Percentiles rank a stretch among this genome's conserved stretches.
Conservation (phyloP, 2,797 vertebrate species). For the Oophaga sylvatica region DNA sequence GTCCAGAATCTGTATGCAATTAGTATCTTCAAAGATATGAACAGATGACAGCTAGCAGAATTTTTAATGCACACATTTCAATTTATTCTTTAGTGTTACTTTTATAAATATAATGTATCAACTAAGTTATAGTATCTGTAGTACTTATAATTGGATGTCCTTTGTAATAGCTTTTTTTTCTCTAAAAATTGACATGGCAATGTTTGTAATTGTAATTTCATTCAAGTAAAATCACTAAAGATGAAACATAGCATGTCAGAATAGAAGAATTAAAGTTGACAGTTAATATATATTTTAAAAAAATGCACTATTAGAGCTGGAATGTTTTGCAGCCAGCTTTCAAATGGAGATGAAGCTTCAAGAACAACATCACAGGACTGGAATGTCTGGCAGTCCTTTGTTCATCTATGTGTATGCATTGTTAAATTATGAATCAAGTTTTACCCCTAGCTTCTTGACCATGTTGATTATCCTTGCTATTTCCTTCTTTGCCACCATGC, state of each 20-base stretch:
- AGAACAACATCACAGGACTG: slow-evolving; percentile 63
- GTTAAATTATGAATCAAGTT: slow-evolving; percentile 69
- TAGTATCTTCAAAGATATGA: neutral
- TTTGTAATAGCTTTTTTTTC: slow-evolving; percentile 17
- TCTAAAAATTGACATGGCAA: neutral
- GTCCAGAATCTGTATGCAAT: neutral
- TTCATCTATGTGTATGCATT: slow-evolving; percentile 56
- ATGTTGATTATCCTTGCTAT: slow-evolving; percentile 62
- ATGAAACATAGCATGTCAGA: slow-evolving; percentile 32
- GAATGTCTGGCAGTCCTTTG: slow-evolving; percentile 59
- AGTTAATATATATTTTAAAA: slow-evolving; percentile 60
- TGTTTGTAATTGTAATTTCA: slow-evolving; percentile 35
- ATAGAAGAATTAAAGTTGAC: slow-evolving; percentile 27
- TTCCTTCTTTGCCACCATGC: slow-evolving; percentile 61
- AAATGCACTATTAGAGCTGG: slow-evolving; percentile 57
- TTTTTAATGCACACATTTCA: neutral
- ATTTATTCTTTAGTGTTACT: neutral
- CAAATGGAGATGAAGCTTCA: slow-evolving; percentile 63
- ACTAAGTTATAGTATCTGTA: slow-evolving; percentile 2
- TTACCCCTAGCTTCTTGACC: slow-evolving; percentile 65
- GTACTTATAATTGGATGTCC: neutral
- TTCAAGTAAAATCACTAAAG: slow-evolving; percentile 21
- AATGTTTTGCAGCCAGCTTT: slow-evolving; percentile 64
- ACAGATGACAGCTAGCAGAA: neutral
- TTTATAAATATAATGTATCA: slow-evolving; percentile 12